Conservation (phyloP, 2,113 vertebrate genomes). For the Ploceus nigricollis region DNA sequence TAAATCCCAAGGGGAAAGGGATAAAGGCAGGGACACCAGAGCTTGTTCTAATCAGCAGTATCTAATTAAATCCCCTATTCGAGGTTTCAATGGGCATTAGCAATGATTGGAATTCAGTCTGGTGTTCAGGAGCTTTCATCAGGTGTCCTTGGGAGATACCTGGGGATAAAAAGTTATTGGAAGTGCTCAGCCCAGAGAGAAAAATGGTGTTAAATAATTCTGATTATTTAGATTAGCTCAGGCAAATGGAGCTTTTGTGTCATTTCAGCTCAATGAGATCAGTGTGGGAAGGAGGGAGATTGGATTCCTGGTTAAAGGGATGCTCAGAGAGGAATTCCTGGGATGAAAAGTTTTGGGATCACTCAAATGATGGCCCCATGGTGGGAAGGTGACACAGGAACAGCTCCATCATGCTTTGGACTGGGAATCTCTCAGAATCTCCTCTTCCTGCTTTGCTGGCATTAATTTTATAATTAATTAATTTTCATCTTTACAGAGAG, state of each 20-base stretch:
- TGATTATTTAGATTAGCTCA: background rate
- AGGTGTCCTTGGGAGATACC: background rate
- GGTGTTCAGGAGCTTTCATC: background rate
- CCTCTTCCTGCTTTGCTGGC: background rate
- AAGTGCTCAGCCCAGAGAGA: background rate
- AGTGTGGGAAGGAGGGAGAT: accelerated
- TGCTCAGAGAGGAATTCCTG: background rate
- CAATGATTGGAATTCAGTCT: background rate
- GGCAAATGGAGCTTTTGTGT: background rate
- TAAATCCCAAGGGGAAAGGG: background rate
- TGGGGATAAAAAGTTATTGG: background rate
- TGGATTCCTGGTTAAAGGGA: background rate
- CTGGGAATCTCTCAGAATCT: background rate
- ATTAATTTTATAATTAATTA: background rate
- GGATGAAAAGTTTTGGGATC: background rate
- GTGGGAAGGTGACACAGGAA: background rate
- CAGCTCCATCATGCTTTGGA: background rate
- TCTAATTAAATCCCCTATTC: background rate
- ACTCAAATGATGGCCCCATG: background rate
- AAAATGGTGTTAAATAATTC: conserved; percentile 15
- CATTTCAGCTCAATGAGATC: background rate
- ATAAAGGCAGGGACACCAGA: background rate
- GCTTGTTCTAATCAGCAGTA: background rate
- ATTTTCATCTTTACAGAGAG: background rate
- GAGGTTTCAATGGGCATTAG: background rate